Base-by-base conservation (phyloP, 2,113 vertebrate species). In the Trogon melanurus region DNA sequence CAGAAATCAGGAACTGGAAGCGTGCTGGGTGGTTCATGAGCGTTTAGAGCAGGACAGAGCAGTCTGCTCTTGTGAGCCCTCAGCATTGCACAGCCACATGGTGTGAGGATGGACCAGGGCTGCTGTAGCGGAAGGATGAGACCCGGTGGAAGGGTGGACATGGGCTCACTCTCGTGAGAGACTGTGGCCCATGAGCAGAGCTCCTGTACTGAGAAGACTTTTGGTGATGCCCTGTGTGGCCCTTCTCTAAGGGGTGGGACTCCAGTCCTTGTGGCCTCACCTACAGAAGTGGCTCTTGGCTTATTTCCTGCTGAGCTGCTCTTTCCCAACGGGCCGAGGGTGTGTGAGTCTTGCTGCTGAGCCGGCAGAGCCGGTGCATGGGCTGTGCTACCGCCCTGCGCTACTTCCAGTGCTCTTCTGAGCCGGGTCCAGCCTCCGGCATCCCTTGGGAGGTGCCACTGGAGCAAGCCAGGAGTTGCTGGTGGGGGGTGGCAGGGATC, bases 111-210 rank as follows among this genome's bases (percentile, higher is more conserved):
- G 73, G 93, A 69, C 65, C 26, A 34, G 58, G 50, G 32, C 25
- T 82, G 22, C 70, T 26, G 11, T 11, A 25, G 38, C 23, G 29
- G 6, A 53, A 25, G 5, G 25, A 29, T 6, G 25, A 50, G 60
- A 20, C 2, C 1, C 0, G 1, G 21, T 5, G 23, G 22, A 62
- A 65, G 44, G 57, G 67, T 61, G 44, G 57, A 56, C 11, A 1
- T 23, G 1, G 3, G 20, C 25, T 84, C 1, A 2, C 23, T 44
- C 3, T 5, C 0, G 0, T 0, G 20, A 57, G 22, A 16, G 74
- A 14, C 56, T 38, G 50, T 47, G 79, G 67, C 53, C 14, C 0
- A 0, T 4, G 4, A 8, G 18, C 47, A 50, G 81, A 73, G 41
- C 30, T 27, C 8, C 8, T 8, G 14, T 23, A 29, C 58, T 38